phyloP scores from a whole-genome alignment of 2,888 invertebrate species.

The Papilio demoleus region DNA sequence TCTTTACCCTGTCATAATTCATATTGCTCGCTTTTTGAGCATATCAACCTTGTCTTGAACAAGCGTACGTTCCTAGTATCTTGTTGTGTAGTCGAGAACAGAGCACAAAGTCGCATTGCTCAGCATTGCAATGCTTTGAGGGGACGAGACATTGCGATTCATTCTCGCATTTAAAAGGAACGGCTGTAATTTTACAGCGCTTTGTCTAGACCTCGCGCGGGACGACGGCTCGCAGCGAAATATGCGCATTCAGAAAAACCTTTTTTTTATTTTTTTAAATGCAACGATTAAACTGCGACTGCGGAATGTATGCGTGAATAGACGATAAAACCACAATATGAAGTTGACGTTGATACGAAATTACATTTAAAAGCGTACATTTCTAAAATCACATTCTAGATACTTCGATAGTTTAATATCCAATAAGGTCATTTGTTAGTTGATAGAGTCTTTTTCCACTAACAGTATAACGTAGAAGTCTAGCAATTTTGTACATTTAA shows the following conservation, averaged over 20 bases:
- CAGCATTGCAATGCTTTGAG: constrained; percentile 76
- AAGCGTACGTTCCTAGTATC: constrained; percentile 43
- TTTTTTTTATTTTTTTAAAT: constrained; percentile 79
- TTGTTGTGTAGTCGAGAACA: constrained; percentile 62
- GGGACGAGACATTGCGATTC: constrained; percentile 79
- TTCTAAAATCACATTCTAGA: background rate
- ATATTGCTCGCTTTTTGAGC: constrained; percentile 38
- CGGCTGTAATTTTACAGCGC: constrained; percentile 81
- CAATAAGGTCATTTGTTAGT: background rate
- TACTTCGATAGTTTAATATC: background rate
- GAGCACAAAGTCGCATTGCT: constrained; percentile 58
- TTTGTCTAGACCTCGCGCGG: constrained; percentile 69
- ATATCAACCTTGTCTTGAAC: constrained; percentile 30
- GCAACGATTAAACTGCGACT: constrained; percentile 61
- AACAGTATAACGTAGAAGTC: background rate
- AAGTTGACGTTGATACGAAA: constrained; percentile 4
- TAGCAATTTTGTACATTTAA: too few relatives aligned
- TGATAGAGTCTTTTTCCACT: background rate
- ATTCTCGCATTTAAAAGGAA: constrained; percentile 82
- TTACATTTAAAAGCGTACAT: background rate
- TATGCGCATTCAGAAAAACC: constrained; percentile 79
- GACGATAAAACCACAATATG: constrained; percentile 22
- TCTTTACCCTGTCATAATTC: constrained; percentile 36
- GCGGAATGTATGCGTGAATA: constrained; percentile 21
- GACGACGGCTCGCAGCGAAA: constrained; percentile 69